A percentile compares a stretch with the other conserved stretches of the same genome.
These are phyloP conservation scores for Buathra laborator DNA, from an alignment of 2,888 invertebrate genomes.

Conservation along the genomic window DNA sequence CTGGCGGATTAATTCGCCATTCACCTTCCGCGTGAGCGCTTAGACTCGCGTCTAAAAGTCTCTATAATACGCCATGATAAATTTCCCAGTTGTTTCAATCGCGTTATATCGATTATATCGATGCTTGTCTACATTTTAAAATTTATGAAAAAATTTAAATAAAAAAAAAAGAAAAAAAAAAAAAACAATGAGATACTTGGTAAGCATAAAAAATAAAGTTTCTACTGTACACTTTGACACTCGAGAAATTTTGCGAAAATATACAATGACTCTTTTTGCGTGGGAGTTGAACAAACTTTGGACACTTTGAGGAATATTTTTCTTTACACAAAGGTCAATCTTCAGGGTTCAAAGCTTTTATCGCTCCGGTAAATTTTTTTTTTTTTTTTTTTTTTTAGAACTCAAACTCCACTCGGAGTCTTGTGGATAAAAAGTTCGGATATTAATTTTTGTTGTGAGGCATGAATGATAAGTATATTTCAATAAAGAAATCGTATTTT, in stretches of 20 bases:
- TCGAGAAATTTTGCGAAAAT: background rate
- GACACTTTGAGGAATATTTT: background rate
- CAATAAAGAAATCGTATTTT: too few species aligned
- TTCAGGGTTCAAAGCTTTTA: background rate
- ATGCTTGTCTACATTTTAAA: background rate
- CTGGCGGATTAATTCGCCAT: constrained; percentile 18
- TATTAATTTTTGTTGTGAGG: too few species aligned
- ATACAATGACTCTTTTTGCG: background rate
- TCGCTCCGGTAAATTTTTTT: background rate
- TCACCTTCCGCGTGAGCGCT: too few species aligned
- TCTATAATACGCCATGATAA: too few species aligned
- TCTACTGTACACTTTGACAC: background rate
- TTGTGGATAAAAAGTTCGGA: too few species aligned
- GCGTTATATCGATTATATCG: background rate
- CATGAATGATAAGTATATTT: too few species aligned
- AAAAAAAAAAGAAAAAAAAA: background rate
- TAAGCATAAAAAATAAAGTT: background rate
- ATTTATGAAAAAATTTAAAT: background rate
- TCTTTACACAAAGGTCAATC: background rate
- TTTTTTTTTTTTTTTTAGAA: too few species aligned
- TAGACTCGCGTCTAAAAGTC: too few species aligned
- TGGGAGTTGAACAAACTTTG: constrained; percentile 8
- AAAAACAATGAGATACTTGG: background rate
- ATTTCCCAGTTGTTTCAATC: background rate
- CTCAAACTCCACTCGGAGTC: too few species aligned